Percentiles rank a stretch among this genome's conserved stretches.
phyloP scores from a whole-genome alignment of 2,797 vertebrate genomes.

The Pangasius mekongensis region DNA sequence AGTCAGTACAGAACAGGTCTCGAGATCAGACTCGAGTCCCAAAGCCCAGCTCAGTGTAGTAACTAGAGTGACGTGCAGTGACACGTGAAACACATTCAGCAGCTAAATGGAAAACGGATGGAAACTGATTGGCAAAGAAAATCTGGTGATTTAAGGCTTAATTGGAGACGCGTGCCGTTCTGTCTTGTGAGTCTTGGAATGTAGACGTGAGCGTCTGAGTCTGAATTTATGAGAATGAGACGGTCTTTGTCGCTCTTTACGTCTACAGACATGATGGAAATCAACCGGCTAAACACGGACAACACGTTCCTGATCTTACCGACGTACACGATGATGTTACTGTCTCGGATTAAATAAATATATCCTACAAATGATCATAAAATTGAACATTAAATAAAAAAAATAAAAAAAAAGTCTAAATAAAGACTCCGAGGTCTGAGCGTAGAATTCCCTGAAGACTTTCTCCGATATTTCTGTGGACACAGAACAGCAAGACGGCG shows the following conservation, averaged over 20 bases:
- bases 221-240: neutral
- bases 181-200: neutral
- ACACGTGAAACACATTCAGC: neutral
- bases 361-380: too few species aligned
- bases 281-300: neutral
- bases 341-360: neutral
- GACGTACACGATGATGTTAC: neutral
- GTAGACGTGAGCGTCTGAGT: neutral
- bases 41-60: neutral
- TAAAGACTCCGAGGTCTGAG: neutral
- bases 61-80: neutral
- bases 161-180: neutral
- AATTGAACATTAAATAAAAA: too few species aligned
- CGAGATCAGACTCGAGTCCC: neutral
- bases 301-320: too few species aligned
- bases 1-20: neutral
- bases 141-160: neutral
- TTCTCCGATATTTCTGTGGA: slow-evolving; percentile 15
- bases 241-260: too few species aligned
- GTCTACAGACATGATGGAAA: neutral
- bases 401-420: too few species aligned
- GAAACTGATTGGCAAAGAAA: neutral
- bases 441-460: neutral
- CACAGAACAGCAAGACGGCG: slow-evolving; percentile 88
- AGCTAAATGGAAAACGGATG: neutral